Evolutionary conservation across 2,113 vertebrate genomes (phyloP), one percentile per base, ranked within the genome.

Genomic region (Platichthys flesus): DNA sequence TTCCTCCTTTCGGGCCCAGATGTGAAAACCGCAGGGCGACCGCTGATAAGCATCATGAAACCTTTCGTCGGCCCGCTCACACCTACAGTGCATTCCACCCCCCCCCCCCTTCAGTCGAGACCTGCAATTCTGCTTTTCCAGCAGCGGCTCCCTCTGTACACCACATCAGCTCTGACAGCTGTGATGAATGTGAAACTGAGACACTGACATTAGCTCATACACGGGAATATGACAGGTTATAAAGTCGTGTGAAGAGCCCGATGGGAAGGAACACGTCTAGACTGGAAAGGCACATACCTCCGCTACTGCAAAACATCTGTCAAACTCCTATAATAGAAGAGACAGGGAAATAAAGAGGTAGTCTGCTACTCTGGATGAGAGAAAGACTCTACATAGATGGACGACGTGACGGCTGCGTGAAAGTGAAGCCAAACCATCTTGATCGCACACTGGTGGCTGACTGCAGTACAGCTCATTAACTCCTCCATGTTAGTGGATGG

Each of bases 111-210:
- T 64, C 60, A 59, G 81, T 85, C 77, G 52, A 72, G 4, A 84
- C 74, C 81, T 61, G 51, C 45, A 70, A 86, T 83, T 89, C 63
- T 80, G 85, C 83, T 28, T 71, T 82, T 83, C 85, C 77, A 85
- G 85, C 78, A 71, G 69, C 5, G 8, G 49, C 78, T 81, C 61
- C 60, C 69, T 74, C 66, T 78, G 52, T 80, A 85, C 59, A 73
- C 71, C 85, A 84, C 81, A 84, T 79, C 83, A 78, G 49, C 69
- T 82, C 73, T 84, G 91, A 90, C 88, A 89, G 85, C 60, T 57
- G 54, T 90, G 91, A 91, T 90, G 78, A 78, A 90, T 89, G 88
- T 68, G 76, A 63, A 78, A 82, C 66, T 21, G 60, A 61, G 72
- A 83, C 79, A 52, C 63, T 31, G n/a, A 58, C 71, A 76, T 79